Evolutionary conservation across 2,888 invertebrate species (phyloP).

Genomic region (Apamea epomidion): DNA sequence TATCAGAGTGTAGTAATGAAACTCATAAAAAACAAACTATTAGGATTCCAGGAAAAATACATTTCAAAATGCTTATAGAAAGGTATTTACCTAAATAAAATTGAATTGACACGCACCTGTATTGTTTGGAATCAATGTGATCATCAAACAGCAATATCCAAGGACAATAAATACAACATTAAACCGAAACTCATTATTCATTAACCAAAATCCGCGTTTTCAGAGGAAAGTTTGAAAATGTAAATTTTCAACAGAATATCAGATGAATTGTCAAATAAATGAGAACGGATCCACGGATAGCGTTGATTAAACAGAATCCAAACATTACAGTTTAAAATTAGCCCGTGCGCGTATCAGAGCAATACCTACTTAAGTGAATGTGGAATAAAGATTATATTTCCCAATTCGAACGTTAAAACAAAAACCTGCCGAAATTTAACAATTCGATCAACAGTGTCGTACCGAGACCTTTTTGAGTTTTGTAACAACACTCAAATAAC

Average conservation of each 20-base stretch:
- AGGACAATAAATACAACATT: conserved; percentile 22
- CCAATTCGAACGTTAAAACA: conserved; percentile 44
- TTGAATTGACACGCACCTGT: background rate
- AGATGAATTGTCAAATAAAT: conserved; percentile 52
- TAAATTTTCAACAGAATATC: conserved; percentile 48
- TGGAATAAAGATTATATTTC: conserved; percentile 46
- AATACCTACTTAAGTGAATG: conserved; percentile 26
- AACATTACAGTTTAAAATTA: conserved; percentile 57
- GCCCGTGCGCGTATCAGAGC: conserved; percentile 21
- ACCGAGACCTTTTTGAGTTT: background rate
- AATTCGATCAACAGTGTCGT: conserved; percentile 7
- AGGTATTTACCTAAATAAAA: background rate
- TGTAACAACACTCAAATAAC: background rate
- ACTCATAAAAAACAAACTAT: background rate
- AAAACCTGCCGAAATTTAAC: conserved; percentile 38
- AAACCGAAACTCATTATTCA: conserved; percentile 32
- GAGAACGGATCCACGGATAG: conserved; percentile 33
- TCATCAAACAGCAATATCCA: conserved; percentile 8
- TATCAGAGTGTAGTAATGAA: background rate
- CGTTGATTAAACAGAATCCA: conserved; percentile 59
- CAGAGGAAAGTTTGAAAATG: conserved; percentile 39
- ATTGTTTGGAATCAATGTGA: background rate
- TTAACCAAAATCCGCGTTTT: conserved; percentile 20
- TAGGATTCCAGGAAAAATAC: background rate
- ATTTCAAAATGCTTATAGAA: background rate